These are phyloP conservation scores for Lutjanus argentimaculatus DNA, from an alignment of 2,797 vertebrate species.

Conservation along the genomic window DNA sequence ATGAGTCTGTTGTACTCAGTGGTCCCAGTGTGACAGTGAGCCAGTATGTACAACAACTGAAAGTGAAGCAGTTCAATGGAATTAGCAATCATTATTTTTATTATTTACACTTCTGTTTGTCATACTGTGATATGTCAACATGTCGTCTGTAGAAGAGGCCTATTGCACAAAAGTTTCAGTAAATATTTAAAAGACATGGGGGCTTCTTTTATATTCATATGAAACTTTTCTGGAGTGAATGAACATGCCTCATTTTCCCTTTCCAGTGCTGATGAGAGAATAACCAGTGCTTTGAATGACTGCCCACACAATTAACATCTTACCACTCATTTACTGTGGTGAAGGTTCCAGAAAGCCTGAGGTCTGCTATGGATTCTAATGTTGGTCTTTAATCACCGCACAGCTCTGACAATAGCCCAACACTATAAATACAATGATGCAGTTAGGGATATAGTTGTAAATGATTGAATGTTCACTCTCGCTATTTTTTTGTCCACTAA, in stretches of 20 bases:
- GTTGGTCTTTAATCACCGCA: conserved; percentile 82
- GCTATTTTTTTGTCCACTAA: conserved; percentile 55
- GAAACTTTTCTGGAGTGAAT: conserved; percentile 59
- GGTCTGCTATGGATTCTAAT: conserved; percentile 81
- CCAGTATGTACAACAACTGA: background rate
- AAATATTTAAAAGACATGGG: conserved; percentile 24
- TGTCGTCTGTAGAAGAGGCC: background rate
- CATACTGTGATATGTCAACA: background rate
- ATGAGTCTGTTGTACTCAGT: background rate
- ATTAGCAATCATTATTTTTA: background rate
- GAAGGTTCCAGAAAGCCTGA: conserved; percentile 81
- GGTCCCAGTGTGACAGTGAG: background rate
- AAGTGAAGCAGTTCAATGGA: conserved; percentile 1
- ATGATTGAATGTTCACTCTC: conserved; percentile 57
- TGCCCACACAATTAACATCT: conserved; percentile 81
- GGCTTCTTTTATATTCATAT: conserved; percentile 27
- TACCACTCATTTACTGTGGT: conserved; percentile 74
- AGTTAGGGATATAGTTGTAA: conserved; percentile 55
- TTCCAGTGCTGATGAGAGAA: conserved; percentile 70
- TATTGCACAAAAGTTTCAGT: conserved; percentile 25
- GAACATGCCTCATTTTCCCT: conserved; percentile 52
- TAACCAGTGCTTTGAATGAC: conserved; percentile 75
- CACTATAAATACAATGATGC: conserved; percentile 63
- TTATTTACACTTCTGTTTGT: background rate
- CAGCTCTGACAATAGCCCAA: conserved; percentile 72